Evolutionary conservation across 1,140 invertebrate species (phyloP).

Genomic region (Bathynomus jamesi): DNA sequence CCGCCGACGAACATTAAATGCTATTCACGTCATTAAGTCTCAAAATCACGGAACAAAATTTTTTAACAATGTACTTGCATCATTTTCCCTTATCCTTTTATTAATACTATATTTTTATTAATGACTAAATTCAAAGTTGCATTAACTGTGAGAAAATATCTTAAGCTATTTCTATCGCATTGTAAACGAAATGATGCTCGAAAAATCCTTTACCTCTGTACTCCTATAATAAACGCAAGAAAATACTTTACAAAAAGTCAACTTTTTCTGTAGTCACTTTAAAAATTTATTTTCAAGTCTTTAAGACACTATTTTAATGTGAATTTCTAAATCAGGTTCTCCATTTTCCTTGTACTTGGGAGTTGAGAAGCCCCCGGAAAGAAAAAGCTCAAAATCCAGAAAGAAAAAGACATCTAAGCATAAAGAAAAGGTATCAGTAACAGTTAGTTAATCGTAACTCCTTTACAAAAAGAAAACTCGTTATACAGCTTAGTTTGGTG

Average conservation of each 20-base stretch:
- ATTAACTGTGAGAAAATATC: too few relatives aligned
- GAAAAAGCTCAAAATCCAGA: conserved; percentile 20
- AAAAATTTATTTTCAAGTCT: conserved; percentile 6
- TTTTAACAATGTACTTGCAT: too few relatives aligned
- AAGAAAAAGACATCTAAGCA: conserved; percentile 29
- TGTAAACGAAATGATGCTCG: conserved; percentile 8
- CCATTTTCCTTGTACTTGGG: conserved; percentile 32
- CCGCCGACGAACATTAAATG: too few relatives aligned
- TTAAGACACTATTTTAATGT: background rate
- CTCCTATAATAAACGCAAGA: conserved; percentile 4
- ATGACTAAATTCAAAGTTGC: too few relatives aligned
- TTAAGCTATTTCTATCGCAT: too few relatives aligned
- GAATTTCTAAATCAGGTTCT: conserved; percentile 38
- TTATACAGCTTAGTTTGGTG: too few relatives aligned
- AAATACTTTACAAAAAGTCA: conserved; percentile 1
- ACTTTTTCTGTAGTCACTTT: background rate
- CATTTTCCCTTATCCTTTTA: too few relatives aligned
- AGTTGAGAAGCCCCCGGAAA: conserved; percentile 30
- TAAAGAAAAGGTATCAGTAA: conserved; percentile 12
- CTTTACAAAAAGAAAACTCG: background rate
- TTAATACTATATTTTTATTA: background rate
- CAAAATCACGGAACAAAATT: too few relatives aligned
- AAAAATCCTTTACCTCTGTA: background rate
- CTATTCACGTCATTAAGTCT: too few relatives aligned
- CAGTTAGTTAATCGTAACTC: too few relatives aligned